Percentiles rank a stretch among this genome's conserved stretches.
Evolutionary conservation across 2,888 invertebrate species (phyloP).

Genomic region (Kryphioiulus occultus): DNA sequence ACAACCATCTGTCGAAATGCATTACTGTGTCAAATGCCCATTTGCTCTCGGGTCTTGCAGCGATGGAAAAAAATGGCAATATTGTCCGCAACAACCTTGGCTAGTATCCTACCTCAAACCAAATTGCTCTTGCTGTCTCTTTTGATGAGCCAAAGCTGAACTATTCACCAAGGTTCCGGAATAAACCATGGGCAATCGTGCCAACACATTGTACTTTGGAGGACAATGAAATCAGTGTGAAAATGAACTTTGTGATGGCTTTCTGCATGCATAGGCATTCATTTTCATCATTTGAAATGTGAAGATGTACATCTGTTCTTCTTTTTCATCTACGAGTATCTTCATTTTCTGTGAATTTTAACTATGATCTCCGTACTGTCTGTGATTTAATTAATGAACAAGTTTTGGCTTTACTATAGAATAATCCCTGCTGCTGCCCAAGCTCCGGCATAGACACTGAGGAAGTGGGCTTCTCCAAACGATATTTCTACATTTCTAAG

Average conservation of each 20-base stretch:
- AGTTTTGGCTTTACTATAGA: too few relatives aligned
- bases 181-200: background rate
- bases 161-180: background rate
- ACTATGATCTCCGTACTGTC: too few relatives aligned
- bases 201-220: background rate
- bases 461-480: too few relatives aligned
- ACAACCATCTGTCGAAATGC: constrained; percentile 40
- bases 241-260: background rate
- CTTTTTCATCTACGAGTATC: too few relatives aligned
- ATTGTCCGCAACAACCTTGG: background rate
- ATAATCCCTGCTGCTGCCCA: too few relatives aligned
- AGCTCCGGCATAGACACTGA: too few relatives aligned
- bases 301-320: too few relatives aligned
- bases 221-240: background rate
- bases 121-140: background rate
- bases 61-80: background rate
- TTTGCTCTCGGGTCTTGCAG: background rate
- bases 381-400: too few relatives aligned
- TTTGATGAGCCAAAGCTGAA: background rate
- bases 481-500: too few relatives aligned
- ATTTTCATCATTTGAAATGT: too few relatives aligned
- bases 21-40: constrained; percentile 36
- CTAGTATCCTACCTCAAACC: background rate
- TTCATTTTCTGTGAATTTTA: too few relatives aligned
- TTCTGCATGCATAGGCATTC: too few relatives aligned